Evolutionary conservation across 1,140 invertebrate species (phyloP).

Genomic region (Tetragonula clypearis): DNA sequence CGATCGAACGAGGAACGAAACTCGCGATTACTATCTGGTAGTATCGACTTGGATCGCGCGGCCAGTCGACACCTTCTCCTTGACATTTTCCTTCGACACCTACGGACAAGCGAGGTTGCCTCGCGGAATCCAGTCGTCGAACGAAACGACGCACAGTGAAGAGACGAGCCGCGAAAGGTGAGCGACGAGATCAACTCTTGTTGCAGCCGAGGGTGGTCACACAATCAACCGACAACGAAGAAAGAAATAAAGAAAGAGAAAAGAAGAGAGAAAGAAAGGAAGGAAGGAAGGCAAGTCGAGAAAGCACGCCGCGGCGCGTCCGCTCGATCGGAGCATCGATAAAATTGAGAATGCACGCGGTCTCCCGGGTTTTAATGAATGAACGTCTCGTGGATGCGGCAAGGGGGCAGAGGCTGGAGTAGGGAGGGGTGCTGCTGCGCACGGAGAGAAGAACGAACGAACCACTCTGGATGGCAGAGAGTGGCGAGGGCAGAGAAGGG

Average conservation of each 20-base stretch:
- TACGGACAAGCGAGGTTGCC: constrained; percentile 4
- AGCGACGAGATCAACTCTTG: background rate
- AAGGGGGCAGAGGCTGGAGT: constrained; percentile 56
- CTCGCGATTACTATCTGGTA: constrained; percentile 13
- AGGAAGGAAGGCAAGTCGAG: no score
- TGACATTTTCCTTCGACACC: constrained; percentile 44
- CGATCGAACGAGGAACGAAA: no score
- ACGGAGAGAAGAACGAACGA: constrained; percentile 25
- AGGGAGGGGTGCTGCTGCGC: constrained; percentile 32
- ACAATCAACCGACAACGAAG: background rate
- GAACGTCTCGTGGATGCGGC: constrained; percentile 74
- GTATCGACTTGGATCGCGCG: background rate
- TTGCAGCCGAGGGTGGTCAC: background rate
- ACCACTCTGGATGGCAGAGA: background rate
- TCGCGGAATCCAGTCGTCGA: constrained; percentile 17
- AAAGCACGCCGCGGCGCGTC: background rate
- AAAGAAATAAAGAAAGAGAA: background rate
- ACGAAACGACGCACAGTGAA: fast-evolving
- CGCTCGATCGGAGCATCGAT: constrained; percentile 71
- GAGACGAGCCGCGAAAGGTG: background rate
- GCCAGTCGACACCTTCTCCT: constrained; percentile 41
- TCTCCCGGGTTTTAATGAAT: constrained; percentile 74
- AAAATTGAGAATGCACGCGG: constrained; percentile 75
- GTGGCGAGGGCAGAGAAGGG: background rate
- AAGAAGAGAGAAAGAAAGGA: no score